A percentile compares a stretch with the other conserved stretches of the same genome.
phyloP scores from a whole-genome alignment of 2,113 vertebrate genomes.

The Mola mola region DNA sequence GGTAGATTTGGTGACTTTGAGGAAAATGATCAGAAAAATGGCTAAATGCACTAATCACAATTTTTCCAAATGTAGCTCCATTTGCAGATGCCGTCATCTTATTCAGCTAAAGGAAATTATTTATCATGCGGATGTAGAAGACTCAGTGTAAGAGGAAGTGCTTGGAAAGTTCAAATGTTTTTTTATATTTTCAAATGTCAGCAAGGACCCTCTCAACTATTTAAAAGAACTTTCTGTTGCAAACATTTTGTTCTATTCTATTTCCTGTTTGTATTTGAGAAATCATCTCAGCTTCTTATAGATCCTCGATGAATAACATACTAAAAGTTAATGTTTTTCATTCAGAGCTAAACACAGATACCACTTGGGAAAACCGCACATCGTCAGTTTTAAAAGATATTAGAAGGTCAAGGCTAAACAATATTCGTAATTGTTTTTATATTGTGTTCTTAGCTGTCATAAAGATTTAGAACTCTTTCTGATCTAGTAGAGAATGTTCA shows the following conservation, averaged over 20 bases:
- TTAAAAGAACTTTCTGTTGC: constrained; percentile 18
- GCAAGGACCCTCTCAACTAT: background rate
- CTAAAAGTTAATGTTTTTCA: background rate
- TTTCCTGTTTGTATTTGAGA: constrained; percentile 30
- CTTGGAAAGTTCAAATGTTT: background rate
- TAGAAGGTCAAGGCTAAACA: constrained; percentile 34
- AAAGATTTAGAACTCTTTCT: constrained; percentile 44
- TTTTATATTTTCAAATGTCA: constrained; percentile 18
- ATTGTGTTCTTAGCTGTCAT: constrained; percentile 21
- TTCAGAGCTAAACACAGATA: background rate
- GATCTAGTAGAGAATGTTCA: constrained; percentile 31
- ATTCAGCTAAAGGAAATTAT: background rate
- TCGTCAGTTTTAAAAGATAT: constrained; percentile 7
- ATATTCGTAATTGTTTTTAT: constrained; percentile 25
- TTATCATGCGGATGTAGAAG: constrained; percentile 8
- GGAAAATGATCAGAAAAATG: background rate
- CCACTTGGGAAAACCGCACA: constrained; percentile 1
- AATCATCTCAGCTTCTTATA: too few relatives aligned
- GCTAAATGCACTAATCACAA: background rate
- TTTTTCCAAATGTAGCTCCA: background rate
- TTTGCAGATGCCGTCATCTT: background rate
- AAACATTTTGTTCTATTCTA: constrained; percentile 12
- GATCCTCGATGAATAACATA: background rate
- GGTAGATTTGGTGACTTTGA: constrained; percentile 77
- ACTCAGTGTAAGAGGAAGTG: background rate